Conservation (phyloP, 2,797 vertebrate species). For the Gambelia wislizenii region DNA sequence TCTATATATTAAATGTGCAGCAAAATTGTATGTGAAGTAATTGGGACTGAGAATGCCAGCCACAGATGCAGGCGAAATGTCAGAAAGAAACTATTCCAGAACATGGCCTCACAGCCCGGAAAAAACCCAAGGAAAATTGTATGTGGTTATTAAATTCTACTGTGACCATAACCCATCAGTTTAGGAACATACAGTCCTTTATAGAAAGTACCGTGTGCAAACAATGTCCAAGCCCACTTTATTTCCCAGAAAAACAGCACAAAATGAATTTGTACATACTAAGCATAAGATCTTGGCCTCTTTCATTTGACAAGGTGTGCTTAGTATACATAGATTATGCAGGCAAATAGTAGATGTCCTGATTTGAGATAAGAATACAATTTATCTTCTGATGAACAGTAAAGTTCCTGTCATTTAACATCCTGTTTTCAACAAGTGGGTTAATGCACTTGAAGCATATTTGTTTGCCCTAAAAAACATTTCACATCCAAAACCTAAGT, state of each 20-base stretch:
- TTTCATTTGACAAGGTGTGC: background rate
- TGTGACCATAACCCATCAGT: background rate
- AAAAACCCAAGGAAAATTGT: too few relatives aligned
- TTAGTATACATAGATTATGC: background rate
- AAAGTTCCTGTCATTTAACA: background rate
- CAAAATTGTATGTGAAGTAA: too few relatives aligned
- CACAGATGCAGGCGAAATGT: too few relatives aligned
- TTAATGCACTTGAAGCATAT: accelerated
- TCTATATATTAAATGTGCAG: background rate
- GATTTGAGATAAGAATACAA: constrained; percentile 1
- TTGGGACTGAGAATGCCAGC: too few relatives aligned
- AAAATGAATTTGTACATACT: background rate
- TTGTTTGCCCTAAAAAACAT: background rate
- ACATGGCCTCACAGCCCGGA: too few relatives aligned
- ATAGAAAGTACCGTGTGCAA: background rate
- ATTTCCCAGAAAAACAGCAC: background rate
- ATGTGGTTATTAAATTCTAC: background rate
- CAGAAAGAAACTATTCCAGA: too few relatives aligned
- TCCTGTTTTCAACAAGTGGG: background rate
- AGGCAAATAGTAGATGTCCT: background rate
- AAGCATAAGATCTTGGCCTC: background rate
- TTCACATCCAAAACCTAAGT: background rate
- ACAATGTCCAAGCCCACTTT: background rate
- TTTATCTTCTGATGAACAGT: background rate
- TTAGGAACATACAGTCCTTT: background rate